phyloP scores from a whole-genome alignment of 2,888 invertebrate species.

The Micoletzkya japonica region DNA sequence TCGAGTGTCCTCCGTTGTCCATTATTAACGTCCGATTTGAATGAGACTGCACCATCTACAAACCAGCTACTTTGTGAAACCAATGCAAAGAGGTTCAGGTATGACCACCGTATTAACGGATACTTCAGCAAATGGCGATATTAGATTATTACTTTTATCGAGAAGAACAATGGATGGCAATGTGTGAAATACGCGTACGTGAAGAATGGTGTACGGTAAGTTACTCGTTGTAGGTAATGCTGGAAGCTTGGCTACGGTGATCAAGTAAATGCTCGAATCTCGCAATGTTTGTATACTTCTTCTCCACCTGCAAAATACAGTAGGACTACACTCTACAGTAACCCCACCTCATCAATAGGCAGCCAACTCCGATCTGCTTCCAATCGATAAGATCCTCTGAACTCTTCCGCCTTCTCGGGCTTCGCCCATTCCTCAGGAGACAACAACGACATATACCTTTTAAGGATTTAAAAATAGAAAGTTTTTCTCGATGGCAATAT shows the following conservation, averaged over 20 bases:
- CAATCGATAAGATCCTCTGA: slow-evolving; percentile 74
- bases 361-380: slow-evolving; percentile 78
- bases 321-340: slow-evolving; percentile 9
- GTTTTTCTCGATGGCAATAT: not conserved
- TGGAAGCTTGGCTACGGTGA: not conserved
- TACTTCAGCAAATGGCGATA: too few relatives aligned
- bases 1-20: slow-evolving; percentile 57
- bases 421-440: slow-evolving; percentile 78
- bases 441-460: slow-evolving; percentile 76
- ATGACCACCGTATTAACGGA: too few relatives aligned
- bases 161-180: not conserved
- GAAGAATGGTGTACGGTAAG: not conserved
- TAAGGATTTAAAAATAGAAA: not conserved
- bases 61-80: not conserved
- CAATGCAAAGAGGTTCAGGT: too few relatives aligned
- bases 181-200: slow-evolving; percentile 4
- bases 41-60: slow-evolving; percentile 12
- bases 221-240: slow-evolving; percentile 6
- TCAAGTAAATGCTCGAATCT: slow-evolving; percentile 31
- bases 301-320: slow-evolving; percentile 23
- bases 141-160: too few relatives aligned
- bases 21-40: slow-evolving; percentile 42
- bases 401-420: slow-evolving; percentile 70
- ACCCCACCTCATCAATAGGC: slow-evolving; percentile 34
- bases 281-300: slow-evolving; percentile 34